These are phyloP conservation scores for Carcina quercana DNA, from an alignment of 2,888 invertebrate genomes.

Conservation along the genomic window DNA sequence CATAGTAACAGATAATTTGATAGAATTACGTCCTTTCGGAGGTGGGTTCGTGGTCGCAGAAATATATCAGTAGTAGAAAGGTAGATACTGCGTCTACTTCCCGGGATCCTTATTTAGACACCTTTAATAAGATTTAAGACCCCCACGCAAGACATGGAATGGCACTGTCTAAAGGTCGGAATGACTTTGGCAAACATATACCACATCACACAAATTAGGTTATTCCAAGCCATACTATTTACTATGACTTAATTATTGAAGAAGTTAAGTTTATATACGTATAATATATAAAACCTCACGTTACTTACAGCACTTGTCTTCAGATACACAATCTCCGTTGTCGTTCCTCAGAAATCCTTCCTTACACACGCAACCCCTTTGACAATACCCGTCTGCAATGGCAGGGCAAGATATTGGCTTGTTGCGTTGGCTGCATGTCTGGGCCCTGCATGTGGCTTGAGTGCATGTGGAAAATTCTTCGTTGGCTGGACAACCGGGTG, in stretches of 20 bases:
- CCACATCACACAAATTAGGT: no score
- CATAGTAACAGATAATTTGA: no score
- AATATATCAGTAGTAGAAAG: no score
- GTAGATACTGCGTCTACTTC: no score
- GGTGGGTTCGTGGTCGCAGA: no score
- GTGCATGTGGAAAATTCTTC: slow-evolving; percentile 13
- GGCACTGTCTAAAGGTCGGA: no score
- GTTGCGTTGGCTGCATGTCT: slow-evolving; percentile 8
- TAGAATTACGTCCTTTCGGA: no score
- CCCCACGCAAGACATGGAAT: no score
- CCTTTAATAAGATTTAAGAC: neutral
- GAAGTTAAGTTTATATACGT: slow-evolving; percentile 3
- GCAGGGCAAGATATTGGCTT: slow-evolving; percentile 5
- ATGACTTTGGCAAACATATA: no score
- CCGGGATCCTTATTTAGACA: no score
- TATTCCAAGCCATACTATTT: neutral
- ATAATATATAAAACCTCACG: neutral
- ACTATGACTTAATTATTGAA: neutral
- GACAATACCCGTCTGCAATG: slow-evolving; percentile 5
- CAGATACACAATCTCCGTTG: slow-evolving; percentile 18
- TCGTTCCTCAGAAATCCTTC: slow-evolving; percentile 13
- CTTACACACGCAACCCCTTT: slow-evolving; percentile 17
- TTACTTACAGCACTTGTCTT: slow-evolving; percentile 15
- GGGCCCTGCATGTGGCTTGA: slow-evolving; percentile 8
- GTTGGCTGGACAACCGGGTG: slow-evolving; percentile 7